phyloP scores from a whole-genome alignment of 2,113 vertebrate species.

The Spilogale gracilis region DNA sequence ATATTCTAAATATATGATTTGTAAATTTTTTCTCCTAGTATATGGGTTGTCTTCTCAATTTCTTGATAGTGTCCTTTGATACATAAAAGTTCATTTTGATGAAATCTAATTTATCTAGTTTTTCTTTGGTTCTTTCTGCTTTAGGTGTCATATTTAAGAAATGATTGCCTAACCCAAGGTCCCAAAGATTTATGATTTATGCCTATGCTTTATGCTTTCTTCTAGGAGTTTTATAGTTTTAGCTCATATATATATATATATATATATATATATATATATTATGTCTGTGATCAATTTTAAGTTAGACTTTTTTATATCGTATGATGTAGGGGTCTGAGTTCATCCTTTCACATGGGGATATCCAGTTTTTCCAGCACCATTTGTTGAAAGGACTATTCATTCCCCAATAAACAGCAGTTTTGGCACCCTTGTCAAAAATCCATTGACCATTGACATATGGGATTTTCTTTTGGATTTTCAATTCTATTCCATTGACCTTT shows the following conservation, averaged over 20 bases:
- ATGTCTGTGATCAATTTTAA: neutral
- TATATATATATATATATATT: neutral
- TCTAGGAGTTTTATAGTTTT: neutral
- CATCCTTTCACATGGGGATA: neutral
- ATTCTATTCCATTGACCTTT: neutral
- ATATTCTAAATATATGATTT: neutral
- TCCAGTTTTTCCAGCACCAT: neutral
- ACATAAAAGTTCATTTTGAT: neutral
- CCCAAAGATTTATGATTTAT: neutral
- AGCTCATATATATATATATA: too few relatives aligned
- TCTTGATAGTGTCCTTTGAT: neutral
- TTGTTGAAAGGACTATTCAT: constrained; percentile 16
- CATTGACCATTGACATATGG: neutral
- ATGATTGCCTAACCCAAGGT: neutral
- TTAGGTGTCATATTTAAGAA: constrained; percentile 6
- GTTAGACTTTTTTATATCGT: neutral
- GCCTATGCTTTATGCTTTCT: neutral
- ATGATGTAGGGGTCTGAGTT: neutral
- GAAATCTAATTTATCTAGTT: neutral
- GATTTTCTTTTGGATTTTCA: neutral
- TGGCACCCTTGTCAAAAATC: neutral
- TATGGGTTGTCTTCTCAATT: neutral
- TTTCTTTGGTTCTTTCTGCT: neutral
- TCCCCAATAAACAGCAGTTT: neutral
- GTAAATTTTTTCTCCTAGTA: neutral